phyloP scores from a whole-genome alignment of 2,888 invertebrate genomes.

The Trichacis sp. region DNA sequence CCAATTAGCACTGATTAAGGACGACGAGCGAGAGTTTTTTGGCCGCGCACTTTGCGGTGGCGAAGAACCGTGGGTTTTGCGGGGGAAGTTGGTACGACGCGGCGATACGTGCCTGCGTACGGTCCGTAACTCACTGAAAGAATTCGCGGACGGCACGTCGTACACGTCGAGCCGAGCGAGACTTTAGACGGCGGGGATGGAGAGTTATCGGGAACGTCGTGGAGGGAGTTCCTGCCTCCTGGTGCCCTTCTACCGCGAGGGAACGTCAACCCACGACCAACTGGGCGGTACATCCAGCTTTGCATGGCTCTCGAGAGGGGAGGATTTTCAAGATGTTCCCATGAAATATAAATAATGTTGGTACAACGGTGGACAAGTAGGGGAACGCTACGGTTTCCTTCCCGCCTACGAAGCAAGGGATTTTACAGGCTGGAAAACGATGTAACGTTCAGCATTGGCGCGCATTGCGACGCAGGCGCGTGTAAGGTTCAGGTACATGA shows the following conservation, averaged over 20 bases:
- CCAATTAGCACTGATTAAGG: no score
- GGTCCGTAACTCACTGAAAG: constrained; percentile 18
- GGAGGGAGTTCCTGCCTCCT: constrained; percentile 11
- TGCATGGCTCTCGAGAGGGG: constrained; percentile 12
- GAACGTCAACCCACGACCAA: constrained; percentile 15
- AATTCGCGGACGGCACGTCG: background rate
- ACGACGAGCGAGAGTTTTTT: background rate
- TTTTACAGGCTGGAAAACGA: background rate
- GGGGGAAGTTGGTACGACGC: background rate
- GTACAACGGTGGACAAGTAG: background rate
- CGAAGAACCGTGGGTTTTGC: background rate
- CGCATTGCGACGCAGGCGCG: constrained; percentile 32
- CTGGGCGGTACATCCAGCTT: constrained; percentile 30
- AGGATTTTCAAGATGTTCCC: constrained; percentile 4
- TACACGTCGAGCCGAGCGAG: background rate
- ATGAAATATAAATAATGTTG: constrained; percentile 5
- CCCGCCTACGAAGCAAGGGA: background rate
- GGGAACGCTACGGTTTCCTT: background rate
- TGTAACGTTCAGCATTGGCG: constrained; percentile 9
- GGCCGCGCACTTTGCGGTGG: background rate
- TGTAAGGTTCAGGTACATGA: constrained; percentile 35
- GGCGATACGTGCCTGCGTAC: constrained; percentile 9
- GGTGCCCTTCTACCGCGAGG: constrained; percentile 16
- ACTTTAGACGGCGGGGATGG: background rate
- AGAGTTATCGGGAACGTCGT: background rate